phyloP scores from a whole-genome alignment of 2,113 vertebrate genomes.

The Sturnira hondurensis region DNA sequence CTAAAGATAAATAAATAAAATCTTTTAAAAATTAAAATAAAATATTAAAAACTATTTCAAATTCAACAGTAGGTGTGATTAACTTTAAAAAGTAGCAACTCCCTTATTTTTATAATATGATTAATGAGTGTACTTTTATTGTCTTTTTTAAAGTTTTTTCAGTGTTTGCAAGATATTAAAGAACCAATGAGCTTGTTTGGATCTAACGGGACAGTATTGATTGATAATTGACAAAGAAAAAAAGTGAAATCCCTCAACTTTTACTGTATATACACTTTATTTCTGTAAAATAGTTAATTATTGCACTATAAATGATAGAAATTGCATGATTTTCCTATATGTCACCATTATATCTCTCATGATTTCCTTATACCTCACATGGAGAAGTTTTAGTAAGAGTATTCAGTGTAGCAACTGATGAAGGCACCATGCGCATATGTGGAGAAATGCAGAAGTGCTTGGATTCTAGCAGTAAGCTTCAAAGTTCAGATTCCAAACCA shows the following conservation, averaged over 20 bases:
- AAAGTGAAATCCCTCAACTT: background rate
- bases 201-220: background rate
- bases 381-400: background rate
- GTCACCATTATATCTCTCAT: background rate
- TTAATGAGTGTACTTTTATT: background rate
- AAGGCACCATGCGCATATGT: background rate
- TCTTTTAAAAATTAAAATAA: too few species aligned
- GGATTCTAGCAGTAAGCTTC: background rate
- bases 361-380: background rate
- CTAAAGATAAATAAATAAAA: too few species aligned
- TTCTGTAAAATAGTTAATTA: background rate
- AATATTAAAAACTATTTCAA: background rate
- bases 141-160: background rate
- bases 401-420: background rate
- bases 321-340: background rate
- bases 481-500: background rate
- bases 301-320: background rate
- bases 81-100: background rate
- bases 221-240: background rate
- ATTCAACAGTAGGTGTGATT: background rate
- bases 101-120: background rate
- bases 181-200: background rate
- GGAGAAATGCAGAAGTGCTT: background rate
- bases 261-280: background rate
- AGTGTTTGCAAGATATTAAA: background rate